Conservation (phyloP, 1,140 invertebrate species). For the Drosophila triauraria region DNA sequence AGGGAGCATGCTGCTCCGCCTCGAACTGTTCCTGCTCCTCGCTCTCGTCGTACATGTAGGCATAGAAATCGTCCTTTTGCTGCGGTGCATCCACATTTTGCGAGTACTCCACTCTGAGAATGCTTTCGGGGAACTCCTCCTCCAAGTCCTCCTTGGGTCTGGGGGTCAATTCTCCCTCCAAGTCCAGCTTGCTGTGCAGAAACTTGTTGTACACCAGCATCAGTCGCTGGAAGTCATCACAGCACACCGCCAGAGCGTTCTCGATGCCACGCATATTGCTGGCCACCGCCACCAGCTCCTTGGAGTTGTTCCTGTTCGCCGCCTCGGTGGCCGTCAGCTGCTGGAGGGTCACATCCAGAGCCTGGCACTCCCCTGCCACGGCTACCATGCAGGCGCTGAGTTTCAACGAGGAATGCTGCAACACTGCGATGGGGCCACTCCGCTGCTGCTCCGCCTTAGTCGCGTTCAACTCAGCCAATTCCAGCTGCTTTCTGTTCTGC, state of each 20-base stretch:
- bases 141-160: slow-evolving; percentile 2
- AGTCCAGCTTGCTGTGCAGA: slow-evolving; percentile 71
- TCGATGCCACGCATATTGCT: slow-evolving; percentile 81
- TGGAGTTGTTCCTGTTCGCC: slow-evolving; percentile 69
- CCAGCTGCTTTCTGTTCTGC: slow-evolving; percentile 74
- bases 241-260: slow-evolving; percentile 75
- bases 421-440: slow-evolving; percentile 69
- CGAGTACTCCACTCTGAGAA: slow-evolving; percentile 74
- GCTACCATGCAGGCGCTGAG: slow-evolving; percentile 82
- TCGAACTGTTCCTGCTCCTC: slow-evolving; percentile 59
- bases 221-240: slow-evolving; percentile 80
- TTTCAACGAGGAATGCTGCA: slow-evolving; percentile 81
- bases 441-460: slow-evolving; percentile 56
- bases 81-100: slow-evolving; percentile 65
- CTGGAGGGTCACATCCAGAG: slow-evolving; percentile 76
- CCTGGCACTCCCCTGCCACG: slow-evolving; percentile 80
- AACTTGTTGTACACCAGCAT: slow-evolving; percentile 84
- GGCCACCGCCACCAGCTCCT: slow-evolving; percentile 72
- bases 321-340: slow-evolving; percentile 70
- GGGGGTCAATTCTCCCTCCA: slow-evolving; percentile 23
- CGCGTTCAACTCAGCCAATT: slow-evolving; percentile 67
- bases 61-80: slow-evolving; percentile 78
- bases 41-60: slow-evolving; percentile 81
- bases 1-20: slow-evolving; percentile 63
- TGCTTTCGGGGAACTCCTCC: slow-evolving; percentile 75